A percentile compares a stretch with the other conserved stretches of the same genome.
Evolutionary conservation across 1,140 invertebrate genomes (phyloP).

Genomic region (Drosophila chauvacae): DNA sequence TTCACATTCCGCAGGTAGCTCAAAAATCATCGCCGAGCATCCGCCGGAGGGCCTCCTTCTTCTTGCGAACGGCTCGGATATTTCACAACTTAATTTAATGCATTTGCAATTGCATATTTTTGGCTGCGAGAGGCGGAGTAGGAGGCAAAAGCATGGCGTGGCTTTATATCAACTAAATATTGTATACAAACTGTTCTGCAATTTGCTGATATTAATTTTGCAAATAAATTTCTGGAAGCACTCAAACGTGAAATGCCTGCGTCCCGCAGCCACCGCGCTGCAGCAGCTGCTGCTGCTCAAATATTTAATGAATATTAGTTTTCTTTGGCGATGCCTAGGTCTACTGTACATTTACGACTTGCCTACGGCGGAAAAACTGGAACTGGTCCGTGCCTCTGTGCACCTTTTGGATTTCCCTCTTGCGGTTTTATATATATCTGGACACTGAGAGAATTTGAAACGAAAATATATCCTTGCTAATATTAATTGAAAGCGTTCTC

Average conservation of each 20-base stretch:
- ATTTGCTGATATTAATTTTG: conserved; percentile 70
- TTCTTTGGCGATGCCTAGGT: conserved; percentile 45
- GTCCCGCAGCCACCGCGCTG: conserved; percentile 13
- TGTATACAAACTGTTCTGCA: conserved; percentile 55
- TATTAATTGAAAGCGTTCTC: neutral
- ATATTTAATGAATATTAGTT: conserved; percentile 81
- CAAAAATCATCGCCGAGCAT: conserved; percentile 58
- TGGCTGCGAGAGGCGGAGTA: conserved; percentile 1
- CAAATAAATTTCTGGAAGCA: conserved; percentile 74
- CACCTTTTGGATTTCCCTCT: conserved; percentile 21
- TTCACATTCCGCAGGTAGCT: conserved; percentile 50
- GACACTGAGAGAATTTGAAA: neutral
- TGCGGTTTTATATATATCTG: conserved; percentile 26
- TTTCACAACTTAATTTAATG: conserved; percentile 78
- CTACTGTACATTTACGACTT: conserved; percentile 37
- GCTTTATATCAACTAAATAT: conserved; percentile 48
- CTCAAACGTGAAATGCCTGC: conserved; percentile 69
- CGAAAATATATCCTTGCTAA: too few relatives aligned
- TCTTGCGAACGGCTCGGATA: conserved; percentile 40
- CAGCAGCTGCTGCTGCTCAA: conserved; percentile 40
- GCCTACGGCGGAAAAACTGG: conserved; percentile 17
- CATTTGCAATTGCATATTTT: conserved; percentile 60
- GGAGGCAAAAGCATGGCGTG: neutral
- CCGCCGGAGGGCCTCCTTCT: conserved; percentile 5
- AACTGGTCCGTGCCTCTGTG: conserved; percentile 2